Evolutionary conservation across 2,797 vertebrate genomes (phyloP), one percentile per base, ranked within the genome.

Genomic region (Brachyalestes nurse): DNA sequence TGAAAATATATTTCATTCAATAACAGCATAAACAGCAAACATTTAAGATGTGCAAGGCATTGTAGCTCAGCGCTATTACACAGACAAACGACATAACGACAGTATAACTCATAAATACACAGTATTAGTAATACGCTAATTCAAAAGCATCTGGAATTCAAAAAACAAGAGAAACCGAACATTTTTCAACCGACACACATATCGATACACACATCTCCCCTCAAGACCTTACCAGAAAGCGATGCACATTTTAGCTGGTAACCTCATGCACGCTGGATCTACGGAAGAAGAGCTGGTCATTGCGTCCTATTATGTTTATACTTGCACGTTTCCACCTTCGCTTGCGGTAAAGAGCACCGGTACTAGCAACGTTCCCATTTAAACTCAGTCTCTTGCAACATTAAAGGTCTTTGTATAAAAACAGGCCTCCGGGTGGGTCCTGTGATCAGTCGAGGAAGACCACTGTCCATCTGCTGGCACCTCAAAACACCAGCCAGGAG

Each of bases 21-120:
- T 65, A 57, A 53, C 10, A 19, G 58, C 19, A 65, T 25, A 67
- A 67, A 88, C 38, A 71, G 53, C 49, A 25, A 76, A 77, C 38
- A 69, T 28, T 66, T 57, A 70, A 49, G 28, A 66, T 42, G 51
- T 28, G 45, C 51, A 28, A 84, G 19, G 51, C 55, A 72, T 55
- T 75, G 65, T 72, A 70, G 64, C 21, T 66, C 55, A 45, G 23
- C 51, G 65, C 38, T 61, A 83, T 85, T 82, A 75, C 80, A 85
- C 67, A 87, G 49, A 61, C 57, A 42, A 61, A 72, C 49, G 79
- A 74, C 75, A 28, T 28, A 28, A 28, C 72, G 55, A 75, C 82
- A 74, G 75, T 47, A 79, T 74, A 78, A 69, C 47, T 80, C 55
- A 86, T 79, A 83, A 90, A 90, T 90, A 90, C 84, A 87, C 84